These are phyloP conservation scores for Amniataba percoides DNA, from an alignment of 2,797 vertebrate genomes.

Conservation along the genomic window DNA sequence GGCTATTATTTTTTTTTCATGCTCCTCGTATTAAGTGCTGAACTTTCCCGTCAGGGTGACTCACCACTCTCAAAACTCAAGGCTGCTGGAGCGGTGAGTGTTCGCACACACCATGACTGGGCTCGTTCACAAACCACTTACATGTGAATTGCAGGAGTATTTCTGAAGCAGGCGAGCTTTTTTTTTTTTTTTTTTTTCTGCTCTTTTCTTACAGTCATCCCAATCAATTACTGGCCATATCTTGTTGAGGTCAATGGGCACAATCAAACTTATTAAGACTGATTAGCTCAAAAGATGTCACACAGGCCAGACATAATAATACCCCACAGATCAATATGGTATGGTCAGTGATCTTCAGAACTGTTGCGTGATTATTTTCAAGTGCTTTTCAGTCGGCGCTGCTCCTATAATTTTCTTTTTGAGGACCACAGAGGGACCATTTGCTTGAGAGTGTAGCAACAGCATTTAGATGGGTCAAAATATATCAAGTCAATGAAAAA, in stretches of 20 bases:
- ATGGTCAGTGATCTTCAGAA: conserved; percentile 9
- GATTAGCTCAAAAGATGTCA: conserved; percentile 12
- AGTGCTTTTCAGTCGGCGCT: conserved; percentile 8
- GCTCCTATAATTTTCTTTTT: neutral
- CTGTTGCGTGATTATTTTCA: conserved; percentile 10
- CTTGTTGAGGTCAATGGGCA: conserved; percentile 34
- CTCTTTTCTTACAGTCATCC: conserved; percentile 7
- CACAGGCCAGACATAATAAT: conserved; percentile 3
- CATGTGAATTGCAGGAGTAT: conserved; percentile 30
- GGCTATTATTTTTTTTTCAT: conserved; percentile 23
- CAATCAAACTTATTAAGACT: conserved; percentile 3
- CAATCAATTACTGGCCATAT: conserved; percentile 1
- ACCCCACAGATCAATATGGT: conserved; percentile 3
- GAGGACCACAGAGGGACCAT: conserved; percentile 4
- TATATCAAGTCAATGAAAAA: neutral
- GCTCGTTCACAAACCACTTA: conserved; percentile 39
- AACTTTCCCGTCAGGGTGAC: conserved; percentile 48
- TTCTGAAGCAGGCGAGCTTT: too few species aligned
- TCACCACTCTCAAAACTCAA: conserved; percentile 33
- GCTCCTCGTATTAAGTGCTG: conserved; percentile 43
- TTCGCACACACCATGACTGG: conserved; percentile 13
- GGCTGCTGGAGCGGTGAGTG: conserved; percentile 17
- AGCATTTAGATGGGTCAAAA: neutral
- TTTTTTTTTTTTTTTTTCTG: conserved; percentile 33
- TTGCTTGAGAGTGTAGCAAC: neutral